Percentiles rank a stretch among this genome's conserved stretches.
phyloP scores from a whole-genome alignment of 2,797 vertebrate genomes.

The Nyctibius grandis region DNA sequence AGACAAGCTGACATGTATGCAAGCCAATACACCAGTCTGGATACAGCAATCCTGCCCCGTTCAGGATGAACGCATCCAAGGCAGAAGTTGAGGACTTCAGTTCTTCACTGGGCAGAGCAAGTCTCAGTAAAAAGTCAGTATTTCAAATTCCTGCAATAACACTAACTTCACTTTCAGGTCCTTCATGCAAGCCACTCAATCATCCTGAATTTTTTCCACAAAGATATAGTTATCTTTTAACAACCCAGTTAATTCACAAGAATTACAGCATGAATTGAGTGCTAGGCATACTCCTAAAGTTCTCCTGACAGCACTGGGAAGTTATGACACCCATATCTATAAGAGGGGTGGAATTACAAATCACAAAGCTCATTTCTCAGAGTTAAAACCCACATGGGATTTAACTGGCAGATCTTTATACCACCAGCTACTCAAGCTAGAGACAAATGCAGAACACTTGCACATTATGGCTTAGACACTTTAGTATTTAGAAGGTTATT shows the following conservation, averaged over 20 bases:
- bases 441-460: neutral
- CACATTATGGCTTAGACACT: neutral
- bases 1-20: neutral
- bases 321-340: neutral
- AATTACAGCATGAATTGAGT: neutral
- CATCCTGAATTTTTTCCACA: rapidly evolving
- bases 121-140: neutral
- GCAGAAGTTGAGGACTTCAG: neutral
- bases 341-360: neutral
- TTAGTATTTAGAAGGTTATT: neutral
- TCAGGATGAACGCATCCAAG: neutral
- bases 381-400: neutral
- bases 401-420: neutral
- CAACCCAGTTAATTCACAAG: neutral
- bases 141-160: neutral
- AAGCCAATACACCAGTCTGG: neutral
- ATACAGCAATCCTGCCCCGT: rapidly evolving
- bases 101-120: neutral
- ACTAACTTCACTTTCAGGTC: neutral
- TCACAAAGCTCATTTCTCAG: neutral
- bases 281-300: neutral
- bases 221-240: neutral
- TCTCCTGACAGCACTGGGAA: neutral
- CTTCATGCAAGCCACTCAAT: neutral
- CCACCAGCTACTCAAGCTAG: neutral